Conservation (phyloP, 2,797 vertebrate genomes). For the Enteromius argenteus region DNA sequence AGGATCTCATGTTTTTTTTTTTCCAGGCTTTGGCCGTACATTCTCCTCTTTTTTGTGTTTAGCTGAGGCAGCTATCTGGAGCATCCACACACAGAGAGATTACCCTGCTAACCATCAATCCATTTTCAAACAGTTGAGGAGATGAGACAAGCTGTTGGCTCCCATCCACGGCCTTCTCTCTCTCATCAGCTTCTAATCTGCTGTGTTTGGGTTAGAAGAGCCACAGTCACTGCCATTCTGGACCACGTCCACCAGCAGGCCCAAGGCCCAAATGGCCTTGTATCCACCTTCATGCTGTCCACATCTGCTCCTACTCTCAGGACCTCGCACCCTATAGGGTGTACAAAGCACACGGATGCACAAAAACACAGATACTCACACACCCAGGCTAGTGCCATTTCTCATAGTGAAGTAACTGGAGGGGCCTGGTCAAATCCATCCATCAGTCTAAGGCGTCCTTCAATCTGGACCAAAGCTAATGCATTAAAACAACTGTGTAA, state of each 20-base stretch:
- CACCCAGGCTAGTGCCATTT: slow-evolving; percentile 31
- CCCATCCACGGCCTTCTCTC: slow-evolving; percentile 69
- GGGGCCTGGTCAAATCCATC: slow-evolving; percentile 62
- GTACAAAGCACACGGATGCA: slow-evolving; percentile 18
- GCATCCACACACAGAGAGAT: slow-evolving; percentile 72
- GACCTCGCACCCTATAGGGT: slow-evolving; percentile 17
- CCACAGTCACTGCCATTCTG: slow-evolving; percentile 58
- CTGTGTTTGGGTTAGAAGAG: slow-evolving; percentile 52
- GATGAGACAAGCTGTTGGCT: slow-evolving; percentile 77
- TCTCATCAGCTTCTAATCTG: slow-evolving; percentile 45
- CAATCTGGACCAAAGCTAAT: slow-evolving; percentile 68
- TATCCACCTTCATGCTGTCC: slow-evolving; percentile 43
- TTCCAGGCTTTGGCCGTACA: slow-evolving; percentile 46
- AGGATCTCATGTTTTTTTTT: slow-evolving; percentile 62
- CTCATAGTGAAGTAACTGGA: slow-evolving; percentile 40
- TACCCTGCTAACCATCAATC: slow-evolving; percentile 79
- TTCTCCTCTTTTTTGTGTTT: slow-evolving; percentile 59
- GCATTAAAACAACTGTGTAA: slow-evolving; percentile 66
- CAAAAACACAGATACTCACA: slow-evolving; percentile 17
- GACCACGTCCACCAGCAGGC: slow-evolving; percentile 64
- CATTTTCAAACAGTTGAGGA: slow-evolving; percentile 78
- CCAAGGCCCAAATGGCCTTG: slow-evolving; percentile 62
- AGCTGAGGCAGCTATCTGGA: slow-evolving; percentile 78
- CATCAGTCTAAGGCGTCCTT: slow-evolving; percentile 56
- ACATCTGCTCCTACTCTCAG: slow-evolving; percentile 48